Evolutionary conservation across 2,888 invertebrate species (phyloP).

Genomic region (Melitaea athalia): DNA sequence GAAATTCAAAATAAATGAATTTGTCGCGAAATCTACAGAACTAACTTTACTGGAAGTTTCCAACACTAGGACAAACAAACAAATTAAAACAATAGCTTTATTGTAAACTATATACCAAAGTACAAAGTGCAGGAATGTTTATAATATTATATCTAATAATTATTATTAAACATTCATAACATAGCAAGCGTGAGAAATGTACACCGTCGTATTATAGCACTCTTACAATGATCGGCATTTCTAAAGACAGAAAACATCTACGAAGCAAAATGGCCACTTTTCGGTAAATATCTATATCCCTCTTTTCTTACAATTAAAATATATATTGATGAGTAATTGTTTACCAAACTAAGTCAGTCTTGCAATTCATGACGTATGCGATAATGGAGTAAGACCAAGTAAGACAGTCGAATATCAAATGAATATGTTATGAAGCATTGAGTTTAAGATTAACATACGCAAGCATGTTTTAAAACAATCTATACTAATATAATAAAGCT

Average conservation of each 20-base stretch:
- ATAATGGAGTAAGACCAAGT: not conserved
- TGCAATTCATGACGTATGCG: not conserved
- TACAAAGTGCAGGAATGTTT: no score
- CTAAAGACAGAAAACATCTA: not conserved
- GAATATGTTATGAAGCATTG: not conserved
- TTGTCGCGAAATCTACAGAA: not conserved
- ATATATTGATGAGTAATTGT: constrained; percentile 6
- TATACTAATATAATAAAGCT: no score
- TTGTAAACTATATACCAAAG: no score
- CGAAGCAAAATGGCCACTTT: not conserved
- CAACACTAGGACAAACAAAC: no score
- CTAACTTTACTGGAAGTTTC: no score
- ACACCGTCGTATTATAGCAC: no score
- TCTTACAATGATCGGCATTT: no score
- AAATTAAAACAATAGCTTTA: no score
- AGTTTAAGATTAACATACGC: not conserved
- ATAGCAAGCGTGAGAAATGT: no score
- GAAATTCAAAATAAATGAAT: not conserved
- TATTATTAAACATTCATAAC: no score
- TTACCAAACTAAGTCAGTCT: constrained; percentile 4
- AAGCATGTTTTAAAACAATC: no score
- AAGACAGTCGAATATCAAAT: not conserved
- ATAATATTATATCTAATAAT: no score
- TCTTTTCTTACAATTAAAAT: not conserved
- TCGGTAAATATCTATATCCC: not conserved